phyloP scores from a whole-genome alignment of 1,140 invertebrate genomes.

The Drosophila albomicans region DNA sequence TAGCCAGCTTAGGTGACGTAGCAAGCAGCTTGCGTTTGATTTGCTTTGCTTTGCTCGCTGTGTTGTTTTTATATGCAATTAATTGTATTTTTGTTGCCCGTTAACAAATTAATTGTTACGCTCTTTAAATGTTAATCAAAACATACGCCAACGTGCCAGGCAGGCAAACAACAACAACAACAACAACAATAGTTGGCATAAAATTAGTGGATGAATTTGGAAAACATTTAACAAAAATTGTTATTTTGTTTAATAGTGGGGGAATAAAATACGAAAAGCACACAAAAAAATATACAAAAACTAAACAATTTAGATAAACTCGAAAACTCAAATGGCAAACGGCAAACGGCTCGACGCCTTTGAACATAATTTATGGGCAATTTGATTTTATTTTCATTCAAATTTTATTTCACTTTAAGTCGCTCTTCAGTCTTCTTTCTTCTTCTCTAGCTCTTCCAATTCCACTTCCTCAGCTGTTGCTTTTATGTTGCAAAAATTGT shows the following conservation, averaged over 20 bases:
- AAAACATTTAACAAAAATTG: conserved; percentile 30
- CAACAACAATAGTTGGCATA: conserved; percentile 33
- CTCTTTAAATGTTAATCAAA: conserved; percentile 82
- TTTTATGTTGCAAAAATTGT: conserved; percentile 53
- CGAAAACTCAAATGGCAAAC: conserved; percentile 24
- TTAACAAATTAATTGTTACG: conserved; percentile 79
- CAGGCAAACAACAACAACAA: conserved; percentile 29
- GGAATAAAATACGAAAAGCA: conserved; percentile 7
- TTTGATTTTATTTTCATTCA: conserved; percentile 80
- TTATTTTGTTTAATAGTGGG: conserved; percentile 24
- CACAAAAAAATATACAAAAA: conserved; percentile 1
- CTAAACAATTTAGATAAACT: not conserved
- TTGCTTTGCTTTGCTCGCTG: not conserved
- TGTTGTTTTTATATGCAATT: conserved; percentile 22
- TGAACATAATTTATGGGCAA: conserved; percentile 80
- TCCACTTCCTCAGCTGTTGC: not conserved
- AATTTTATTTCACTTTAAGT: conserved; percentile 67
- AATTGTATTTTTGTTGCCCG: conserved; percentile 37
- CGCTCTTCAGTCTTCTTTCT: conserved; percentile 34
- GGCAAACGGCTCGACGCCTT: conserved; percentile 64
- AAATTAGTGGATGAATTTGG: conserved; percentile 39
- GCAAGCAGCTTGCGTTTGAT: conserved; percentile 13
- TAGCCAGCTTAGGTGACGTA: not conserved
- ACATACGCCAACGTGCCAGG: conserved; percentile 48
- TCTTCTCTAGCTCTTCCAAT: not conserved